Conservation (phyloP, 2,113 vertebrate genomes). For the Sclerurus mexicanus region DNA sequence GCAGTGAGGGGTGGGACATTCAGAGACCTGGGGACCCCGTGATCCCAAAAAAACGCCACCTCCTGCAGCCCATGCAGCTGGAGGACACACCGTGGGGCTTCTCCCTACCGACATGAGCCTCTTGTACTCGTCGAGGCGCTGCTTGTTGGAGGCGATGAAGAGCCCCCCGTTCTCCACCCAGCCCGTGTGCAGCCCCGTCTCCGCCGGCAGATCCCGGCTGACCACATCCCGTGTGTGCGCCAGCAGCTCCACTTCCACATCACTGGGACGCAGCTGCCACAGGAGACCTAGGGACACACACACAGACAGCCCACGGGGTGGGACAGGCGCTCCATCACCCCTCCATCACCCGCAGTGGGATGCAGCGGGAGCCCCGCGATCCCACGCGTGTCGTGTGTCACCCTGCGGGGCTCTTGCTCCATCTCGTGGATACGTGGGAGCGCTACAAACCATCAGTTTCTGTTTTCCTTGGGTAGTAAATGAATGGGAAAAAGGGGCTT, state of each 20-base stretch:
- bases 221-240: conserved; percentile 88
- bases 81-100: neutral
- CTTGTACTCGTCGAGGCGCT: conserved; percentile 95
- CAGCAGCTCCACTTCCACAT: conserved; percentile 94
- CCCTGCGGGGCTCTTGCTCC: neutral
- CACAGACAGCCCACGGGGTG: neutral
- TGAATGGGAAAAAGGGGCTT: neutral
- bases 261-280: conserved; percentile 96
- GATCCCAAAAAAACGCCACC: fast-evolving
- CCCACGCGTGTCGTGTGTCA: fast-evolving
- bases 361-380: fast-evolving
- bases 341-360: fast-evolving
- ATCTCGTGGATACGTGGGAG: neutral
- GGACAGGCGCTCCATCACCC: fast-evolving
- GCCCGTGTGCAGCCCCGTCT: conserved; percentile 92
- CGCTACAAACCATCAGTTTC: neutral
- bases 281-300: conserved; percentile 79
- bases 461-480: fast-evolving
- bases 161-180: conserved; percentile 97
- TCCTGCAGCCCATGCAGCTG: neutral
- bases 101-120: conserved; percentile 94
- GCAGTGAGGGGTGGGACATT: neutral
- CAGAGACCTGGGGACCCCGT: fast-evolving
- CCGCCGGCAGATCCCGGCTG: conserved; percentile 85
- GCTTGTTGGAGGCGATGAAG: conserved; percentile 94